phyloP scores from a whole-genome alignment of 2,888 invertebrate genomes.

The Caradrina kadenii region DNA sequence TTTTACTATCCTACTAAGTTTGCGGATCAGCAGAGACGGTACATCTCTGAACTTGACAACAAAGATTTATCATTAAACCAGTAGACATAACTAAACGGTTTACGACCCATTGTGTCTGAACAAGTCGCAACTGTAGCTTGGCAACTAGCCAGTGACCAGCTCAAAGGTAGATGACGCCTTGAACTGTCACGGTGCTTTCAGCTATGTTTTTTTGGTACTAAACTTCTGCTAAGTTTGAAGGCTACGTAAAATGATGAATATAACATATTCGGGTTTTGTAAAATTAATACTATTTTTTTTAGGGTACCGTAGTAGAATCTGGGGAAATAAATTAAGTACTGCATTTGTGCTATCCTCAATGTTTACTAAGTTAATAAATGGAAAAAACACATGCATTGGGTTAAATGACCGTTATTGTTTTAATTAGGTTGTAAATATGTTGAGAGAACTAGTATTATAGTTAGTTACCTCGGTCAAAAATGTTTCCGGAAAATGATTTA shows the following conservation, averaged over 20 bases:
- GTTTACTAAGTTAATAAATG: too few species aligned
- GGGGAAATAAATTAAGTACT: too few species aligned
- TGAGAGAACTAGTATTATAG: too few species aligned
- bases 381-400: too few species aligned
- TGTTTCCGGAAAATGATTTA: neutral
- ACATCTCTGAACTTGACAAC: slow-evolving; percentile 18
- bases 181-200: slow-evolving; percentile 1
- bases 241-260: slow-evolving; percentile 8
- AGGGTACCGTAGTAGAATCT: neutral
- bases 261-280: neutral
- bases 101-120: slow-evolving; percentile 33
- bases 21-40: neutral
- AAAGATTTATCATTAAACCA: slow-evolving; percentile 25
- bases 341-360: too few species aligned
- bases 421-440: too few species aligned
- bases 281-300: neutral
- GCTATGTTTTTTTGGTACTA: slow-evolving; percentile 9
- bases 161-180: slow-evolving; percentile 27
- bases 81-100: slow-evolving; percentile 30
- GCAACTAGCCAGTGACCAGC: slow-evolving; percentile 32
- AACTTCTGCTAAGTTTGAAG: slow-evolving; percentile 15
- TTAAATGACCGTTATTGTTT: too few species aligned
- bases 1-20: too few species aligned
- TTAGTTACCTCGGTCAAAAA: too few species aligned
- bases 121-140: slow-evolving; percentile 35